A percentile compares a stretch with the other conserved stretches of the same genome.
These are phyloP conservation scores for Hexactinellida sp. DNA, from an alignment of 37 sponge, comb jelly and placozoan species.

Conservation along the genomic window DNA sequence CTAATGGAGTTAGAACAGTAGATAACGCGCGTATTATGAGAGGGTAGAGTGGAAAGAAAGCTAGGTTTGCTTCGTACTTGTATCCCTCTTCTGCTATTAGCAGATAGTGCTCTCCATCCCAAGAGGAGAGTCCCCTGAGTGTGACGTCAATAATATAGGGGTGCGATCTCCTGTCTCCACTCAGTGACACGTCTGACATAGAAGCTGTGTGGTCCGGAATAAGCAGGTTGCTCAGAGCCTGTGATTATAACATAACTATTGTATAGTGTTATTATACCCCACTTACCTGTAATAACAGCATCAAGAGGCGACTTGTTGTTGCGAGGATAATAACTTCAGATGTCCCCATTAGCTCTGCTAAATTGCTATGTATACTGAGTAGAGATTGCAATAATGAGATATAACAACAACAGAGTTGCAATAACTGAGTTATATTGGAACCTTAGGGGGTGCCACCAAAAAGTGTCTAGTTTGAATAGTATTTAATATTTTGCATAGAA, in stretches of 20 bases:
- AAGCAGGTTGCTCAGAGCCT: conserved; percentile 33
- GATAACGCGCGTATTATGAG: conserved; percentile 30
- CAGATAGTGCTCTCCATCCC: conserved; percentile 86
- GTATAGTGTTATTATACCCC: no score
- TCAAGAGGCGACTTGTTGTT: neutral
- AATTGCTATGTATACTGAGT: neutral
- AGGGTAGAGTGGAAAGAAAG: conserved; percentile 90
- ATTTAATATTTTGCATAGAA: no score
- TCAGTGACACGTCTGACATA: conserved; percentile 53
- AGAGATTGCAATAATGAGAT: neutral
- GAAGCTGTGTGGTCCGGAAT: conserved; percentile 66
- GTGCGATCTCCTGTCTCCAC: conserved; percentile 23
- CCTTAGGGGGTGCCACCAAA: no score
- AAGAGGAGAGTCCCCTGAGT: conserved; percentile 68
- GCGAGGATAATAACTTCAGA: neutral
- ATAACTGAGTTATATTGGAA: no score
- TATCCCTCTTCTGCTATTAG: conserved; percentile 73
- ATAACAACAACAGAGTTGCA: no score
- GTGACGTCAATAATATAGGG: conserved; percentile 22
- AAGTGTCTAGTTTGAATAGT: no score
- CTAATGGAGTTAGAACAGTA: conserved; percentile 28
- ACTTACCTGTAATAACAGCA: neutral
- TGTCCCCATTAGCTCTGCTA: neutral
- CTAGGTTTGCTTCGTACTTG: conserved; percentile 57
- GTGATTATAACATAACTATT: no score